Conservation (phyloP, 2,888 invertebrate species). For the Subacronicta megacephala region DNA sequence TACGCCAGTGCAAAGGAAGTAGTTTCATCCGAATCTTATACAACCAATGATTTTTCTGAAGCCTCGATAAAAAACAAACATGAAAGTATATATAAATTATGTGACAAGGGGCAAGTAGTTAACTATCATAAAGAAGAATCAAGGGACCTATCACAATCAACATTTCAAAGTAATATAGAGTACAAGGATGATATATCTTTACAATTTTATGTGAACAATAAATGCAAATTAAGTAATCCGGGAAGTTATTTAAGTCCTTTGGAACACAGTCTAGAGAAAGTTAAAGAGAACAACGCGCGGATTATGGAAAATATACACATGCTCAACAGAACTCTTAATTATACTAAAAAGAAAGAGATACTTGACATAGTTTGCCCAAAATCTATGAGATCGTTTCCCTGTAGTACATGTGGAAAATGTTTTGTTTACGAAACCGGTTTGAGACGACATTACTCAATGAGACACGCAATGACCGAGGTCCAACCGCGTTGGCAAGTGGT, state of each 20-base stretch:
- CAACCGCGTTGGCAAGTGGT: constrained; percentile 84
- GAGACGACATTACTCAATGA: constrained; percentile 77
- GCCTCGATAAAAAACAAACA: constrained; percentile 27
- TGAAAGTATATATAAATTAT: constrained; percentile 30
- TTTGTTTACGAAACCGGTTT: constrained; percentile 86
- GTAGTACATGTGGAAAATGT: constrained; percentile 82
- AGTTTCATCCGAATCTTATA: constrained; percentile 45
- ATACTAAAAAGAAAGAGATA: constrained; percentile 84
- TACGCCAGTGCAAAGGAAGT: constrained; percentile 76
- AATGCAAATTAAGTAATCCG: constrained; percentile 34
- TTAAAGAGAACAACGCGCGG: constrained; percentile 84
- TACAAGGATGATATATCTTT: constrained; percentile 31
- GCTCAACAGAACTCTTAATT: constrained; percentile 82
- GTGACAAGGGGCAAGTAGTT: constrained; percentile 20
- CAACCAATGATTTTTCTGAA: constrained; percentile 39
- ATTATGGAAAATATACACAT: constrained; percentile 87
- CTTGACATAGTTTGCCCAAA: constrained; percentile 75
- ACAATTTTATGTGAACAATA: constrained; percentile 35
- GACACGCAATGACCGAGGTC: constrained; percentile 72
- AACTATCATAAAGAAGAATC: constrained; percentile 33
- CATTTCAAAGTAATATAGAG: constrained; percentile 32
- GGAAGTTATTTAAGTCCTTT: constrained; percentile 67
- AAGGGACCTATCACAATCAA: constrained; percentile 22
- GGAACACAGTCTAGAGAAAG: constrained; percentile 83
- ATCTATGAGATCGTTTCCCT: constrained; percentile 76